Base-by-base conservation (phyloP, 2,888 invertebrate genomes). In the Sympetrum striolatum region DNA sequence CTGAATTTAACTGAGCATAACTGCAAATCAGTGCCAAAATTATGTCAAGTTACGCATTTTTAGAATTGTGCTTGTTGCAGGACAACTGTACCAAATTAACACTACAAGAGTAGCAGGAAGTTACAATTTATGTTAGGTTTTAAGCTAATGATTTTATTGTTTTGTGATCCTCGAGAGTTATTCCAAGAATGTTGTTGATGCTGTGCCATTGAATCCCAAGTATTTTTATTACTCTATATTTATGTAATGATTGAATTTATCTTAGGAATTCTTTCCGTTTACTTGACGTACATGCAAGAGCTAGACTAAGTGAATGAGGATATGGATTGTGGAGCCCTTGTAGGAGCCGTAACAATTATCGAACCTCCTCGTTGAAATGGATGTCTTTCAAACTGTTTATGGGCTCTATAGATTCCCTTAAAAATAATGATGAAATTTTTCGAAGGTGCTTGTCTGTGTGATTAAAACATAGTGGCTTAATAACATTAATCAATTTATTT, bases 1-100 rank as follows among this genome's bases (percentile, higher is more conserved):
- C 86, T 86, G 86, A 86, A 86, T 86, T 86, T 60, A 86, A 86
- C 86, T 86, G 60, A 86, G 37, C 86, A 60, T 60, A 86, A 86
- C 86, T 86, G 60, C 86, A 86, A 86, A 86, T 86, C 86, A 86
- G 86, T 60, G 86, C 86, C 86, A 86, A 86, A 86, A 86, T 86
- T n/a, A 37, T 64, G 37, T 86, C 60, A 37, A 86, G 64, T 86
- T 58, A 86, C 86, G 48, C 82, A 86, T 64, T 60, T 18, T 86
- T 86, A 86, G 37, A 86, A 60, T 60, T 86, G 60, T 86, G 86
- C 86, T 86, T 86, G 86, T 86, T 86, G 86, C 86, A 37, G 60
- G 86, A 86, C 86, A 86, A 86, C 86, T 86, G 15, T 86, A 82
- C 82, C 60, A 86, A 60, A 37, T 60, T 64, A 80, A 18, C 35